These are phyloP conservation scores for Catostomus latipinnis DNA, from an alignment of 2,797 vertebrate species.

Conservation along the genomic window DNA sequence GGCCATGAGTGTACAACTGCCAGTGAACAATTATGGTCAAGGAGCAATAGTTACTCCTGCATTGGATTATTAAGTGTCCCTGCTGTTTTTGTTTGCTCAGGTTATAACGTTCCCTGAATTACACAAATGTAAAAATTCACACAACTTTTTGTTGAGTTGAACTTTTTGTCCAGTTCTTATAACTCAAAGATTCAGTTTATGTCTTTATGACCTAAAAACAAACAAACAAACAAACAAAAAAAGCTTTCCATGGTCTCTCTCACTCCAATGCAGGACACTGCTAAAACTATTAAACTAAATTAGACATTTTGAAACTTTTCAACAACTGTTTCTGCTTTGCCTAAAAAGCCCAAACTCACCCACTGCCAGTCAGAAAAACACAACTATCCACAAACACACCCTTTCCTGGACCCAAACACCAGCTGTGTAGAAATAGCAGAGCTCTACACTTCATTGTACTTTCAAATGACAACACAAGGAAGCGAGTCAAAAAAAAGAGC, in stretches of 20 bases:
- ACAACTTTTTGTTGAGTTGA: not conserved
- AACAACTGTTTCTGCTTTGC: not conserved
- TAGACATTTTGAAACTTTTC: too few relatives aligned
- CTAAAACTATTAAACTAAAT: too few relatives aligned
- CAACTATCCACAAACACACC: not conserved
- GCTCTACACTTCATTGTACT: not conserved
- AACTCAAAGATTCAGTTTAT: not conserved
- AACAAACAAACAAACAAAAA: slow-evolving; percentile 18
- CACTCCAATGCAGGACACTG: not conserved
- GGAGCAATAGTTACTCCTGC: too few relatives aligned
- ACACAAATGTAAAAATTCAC: not conserved
- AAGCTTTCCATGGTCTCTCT: not conserved
- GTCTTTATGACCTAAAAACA: slow-evolving; percentile 2
- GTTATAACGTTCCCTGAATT: not conserved
- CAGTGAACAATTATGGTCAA: not conserved
- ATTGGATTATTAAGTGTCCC: not conserved
- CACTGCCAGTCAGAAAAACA: not conserved
- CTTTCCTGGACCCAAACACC: slow-evolving; percentile 15
- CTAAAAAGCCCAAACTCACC: not conserved
- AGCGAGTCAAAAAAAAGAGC: not conserved
- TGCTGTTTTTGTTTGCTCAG: not conserved
- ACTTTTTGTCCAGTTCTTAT: not conserved
- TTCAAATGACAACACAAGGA: slow-evolving; percentile 7
- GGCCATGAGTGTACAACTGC: not conserved
- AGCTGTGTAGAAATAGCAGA: slow-evolving; percentile 27